Percentiles rank a stretch among this genome's conserved stretches.
These are phyloP conservation scores for Panthera leo DNA, from an alignment of 2,113 vertebrate species.

Conservation along the genomic window DNA sequence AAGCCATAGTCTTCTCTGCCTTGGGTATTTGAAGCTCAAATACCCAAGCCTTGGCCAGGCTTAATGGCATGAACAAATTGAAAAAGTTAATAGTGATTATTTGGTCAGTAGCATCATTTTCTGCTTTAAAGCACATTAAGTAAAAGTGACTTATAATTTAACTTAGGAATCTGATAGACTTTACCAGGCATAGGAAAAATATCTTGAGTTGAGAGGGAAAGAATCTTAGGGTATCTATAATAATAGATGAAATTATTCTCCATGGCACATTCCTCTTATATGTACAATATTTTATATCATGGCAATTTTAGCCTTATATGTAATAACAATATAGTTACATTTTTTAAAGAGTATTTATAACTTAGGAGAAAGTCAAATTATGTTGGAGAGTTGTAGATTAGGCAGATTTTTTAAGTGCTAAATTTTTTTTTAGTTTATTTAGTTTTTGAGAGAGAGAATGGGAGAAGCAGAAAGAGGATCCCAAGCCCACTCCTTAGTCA, in stretches of 20 bases:
- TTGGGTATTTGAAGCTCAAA: neutral
- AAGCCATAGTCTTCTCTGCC: neutral
- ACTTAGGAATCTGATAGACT: neutral
- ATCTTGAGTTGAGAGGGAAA: neutral
- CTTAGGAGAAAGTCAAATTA: neutral
- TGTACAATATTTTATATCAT: neutral
- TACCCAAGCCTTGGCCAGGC: neutral
- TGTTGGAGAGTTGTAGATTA: neutral
- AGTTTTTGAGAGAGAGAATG: no score
- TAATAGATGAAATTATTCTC: neutral
- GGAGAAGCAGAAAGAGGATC: no score
- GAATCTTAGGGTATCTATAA: neutral
- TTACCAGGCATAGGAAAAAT: neutral
- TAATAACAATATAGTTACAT: neutral
- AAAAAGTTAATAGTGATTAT: neutral
- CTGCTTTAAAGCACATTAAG: constrained; percentile 15
- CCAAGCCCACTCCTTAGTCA: no score
- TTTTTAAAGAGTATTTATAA: constrained; percentile 36
- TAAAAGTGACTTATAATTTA: neutral
- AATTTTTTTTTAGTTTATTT: no score
- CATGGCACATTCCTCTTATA: neutral
- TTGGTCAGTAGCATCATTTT: neutral
- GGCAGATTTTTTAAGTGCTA: neutral
- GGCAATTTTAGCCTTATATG: neutral
- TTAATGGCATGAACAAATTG: neutral